These are phyloP conservation scores for Anguilla japonica DNA, from an alignment of 2,113 vertebrate genomes.

Conservation along the genomic window DNA sequence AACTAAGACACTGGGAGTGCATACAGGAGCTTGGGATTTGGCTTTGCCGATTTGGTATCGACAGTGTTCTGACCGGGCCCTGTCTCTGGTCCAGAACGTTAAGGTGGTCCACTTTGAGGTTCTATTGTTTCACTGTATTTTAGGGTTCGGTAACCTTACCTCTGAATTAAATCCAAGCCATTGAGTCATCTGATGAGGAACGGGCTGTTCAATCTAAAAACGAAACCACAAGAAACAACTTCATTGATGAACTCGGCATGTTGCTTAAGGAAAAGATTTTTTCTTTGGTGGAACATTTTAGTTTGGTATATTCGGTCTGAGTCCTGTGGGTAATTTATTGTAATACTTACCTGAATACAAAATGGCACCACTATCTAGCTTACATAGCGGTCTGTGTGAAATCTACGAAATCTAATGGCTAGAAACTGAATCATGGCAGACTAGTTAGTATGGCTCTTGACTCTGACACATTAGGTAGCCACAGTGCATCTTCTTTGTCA, in stretches of 20 bases:
- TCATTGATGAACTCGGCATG: not conserved
- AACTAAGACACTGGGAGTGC: slow-evolving; percentile 76
- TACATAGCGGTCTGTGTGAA: not conserved
- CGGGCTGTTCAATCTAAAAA: not conserved
- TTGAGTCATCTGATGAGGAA: not conserved
- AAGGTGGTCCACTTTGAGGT: slow-evolving; percentile 65
- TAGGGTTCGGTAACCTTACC: not conserved
- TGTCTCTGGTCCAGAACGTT: slow-evolving; percentile 78
- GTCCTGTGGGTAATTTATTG: not conserved
- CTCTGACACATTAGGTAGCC: no score
- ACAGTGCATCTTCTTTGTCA: no score
- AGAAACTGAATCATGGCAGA: no score
- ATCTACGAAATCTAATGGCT: not conserved
- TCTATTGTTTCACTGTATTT: not conserved
- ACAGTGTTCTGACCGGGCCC: slow-evolving; percentile 65
- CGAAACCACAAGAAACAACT: not conserved
- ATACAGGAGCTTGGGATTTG: slow-evolving; percentile 62
- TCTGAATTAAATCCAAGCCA: not conserved
- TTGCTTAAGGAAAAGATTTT: not conserved
- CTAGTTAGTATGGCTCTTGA: no score
- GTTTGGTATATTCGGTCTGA: not conserved
- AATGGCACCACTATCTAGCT: not conserved
- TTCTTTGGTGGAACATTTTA: not conserved
- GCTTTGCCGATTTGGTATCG: slow-evolving; percentile 74
- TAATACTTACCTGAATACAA: not conserved